Evolutionary conservation across 2,797 vertebrate species (phyloP).

Genomic region (Gouania willdenowi): DNA sequence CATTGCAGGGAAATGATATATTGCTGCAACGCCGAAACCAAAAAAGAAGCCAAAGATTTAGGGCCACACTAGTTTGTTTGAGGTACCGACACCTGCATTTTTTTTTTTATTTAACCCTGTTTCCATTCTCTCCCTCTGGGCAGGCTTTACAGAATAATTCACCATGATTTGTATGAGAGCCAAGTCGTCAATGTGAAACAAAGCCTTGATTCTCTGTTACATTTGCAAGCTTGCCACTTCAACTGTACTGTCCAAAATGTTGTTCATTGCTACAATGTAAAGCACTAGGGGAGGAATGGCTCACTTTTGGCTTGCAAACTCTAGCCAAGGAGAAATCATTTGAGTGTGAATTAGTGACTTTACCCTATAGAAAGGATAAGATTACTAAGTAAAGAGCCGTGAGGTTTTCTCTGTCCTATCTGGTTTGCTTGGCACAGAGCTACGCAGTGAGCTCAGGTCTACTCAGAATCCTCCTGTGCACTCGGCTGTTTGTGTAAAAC

Average conservation of each 20-base stretch:
- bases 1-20: too few species aligned
- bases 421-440: constrained; percentile 40
- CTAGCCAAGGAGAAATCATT: neutral
- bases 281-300: too few species aligned
- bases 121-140: too few species aligned
- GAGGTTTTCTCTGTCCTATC: constrained; percentile 39
- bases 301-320: neutral
- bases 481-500: constrained; percentile 31
- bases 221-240: neutral
- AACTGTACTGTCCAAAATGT: neutral
- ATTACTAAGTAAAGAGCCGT: constrained; percentile 38
- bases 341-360: constrained; percentile 46
- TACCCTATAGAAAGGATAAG: constrained; percentile 38
- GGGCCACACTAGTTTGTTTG: too few species aligned
- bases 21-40: too few species aligned
- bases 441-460: constrained; percentile 33
- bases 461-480: constrained; percentile 38
- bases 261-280: too few species aligned
- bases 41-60: too few species aligned
- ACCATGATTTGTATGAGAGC: too few species aligned
- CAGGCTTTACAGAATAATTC: too few species aligned
- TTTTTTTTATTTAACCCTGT: too few species aligned
- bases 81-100: too few species aligned
- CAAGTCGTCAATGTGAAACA: too few species aligned
- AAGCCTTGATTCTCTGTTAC: neutral